These are phyloP conservation scores for Chloromyia formosa DNA, from an alignment of 2,888 invertebrate genomes.

Conservation along the genomic window DNA sequence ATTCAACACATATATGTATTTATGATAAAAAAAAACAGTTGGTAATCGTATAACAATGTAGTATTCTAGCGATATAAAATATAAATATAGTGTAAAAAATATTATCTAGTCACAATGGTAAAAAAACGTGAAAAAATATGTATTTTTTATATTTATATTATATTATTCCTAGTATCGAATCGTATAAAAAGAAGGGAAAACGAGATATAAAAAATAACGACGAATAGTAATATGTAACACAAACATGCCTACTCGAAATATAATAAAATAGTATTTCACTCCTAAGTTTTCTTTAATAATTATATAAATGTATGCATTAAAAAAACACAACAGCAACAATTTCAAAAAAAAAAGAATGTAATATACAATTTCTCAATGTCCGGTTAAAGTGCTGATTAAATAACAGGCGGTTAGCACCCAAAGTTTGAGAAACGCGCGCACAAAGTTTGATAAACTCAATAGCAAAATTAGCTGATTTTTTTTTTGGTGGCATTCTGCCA, in stretches of 20 bases:
- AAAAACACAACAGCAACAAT: too few species aligned
- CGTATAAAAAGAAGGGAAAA: constrained; percentile 12
- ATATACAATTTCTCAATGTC: neutral
- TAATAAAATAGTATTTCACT: too few species aligned
- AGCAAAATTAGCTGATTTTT: too few species aligned
- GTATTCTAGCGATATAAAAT: constrained; percentile 22
- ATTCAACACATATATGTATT: too few species aligned
- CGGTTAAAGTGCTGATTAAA: neutral
- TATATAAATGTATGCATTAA: too few species aligned
- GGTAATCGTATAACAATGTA: constrained; percentile 28
- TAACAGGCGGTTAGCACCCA: neutral
- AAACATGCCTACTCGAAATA: too few species aligned
- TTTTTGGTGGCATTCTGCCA: too few species aligned
- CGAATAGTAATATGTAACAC: neutral
- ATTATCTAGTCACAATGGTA: constrained; percentile 18
- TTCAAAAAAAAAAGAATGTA: neutral
- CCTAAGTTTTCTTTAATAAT: too few species aligned
- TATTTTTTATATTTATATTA: too few species aligned
- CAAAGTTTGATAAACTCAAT: too few species aligned
- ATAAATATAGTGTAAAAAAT: constrained; percentile 33
- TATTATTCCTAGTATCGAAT: constrained; percentile 13
- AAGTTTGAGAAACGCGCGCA: too few species aligned
- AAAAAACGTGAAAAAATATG: constrained; percentile 30
- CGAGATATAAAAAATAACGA: neutral
- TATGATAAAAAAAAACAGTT: constrained; percentile 7